Base-by-base conservation (phyloP, 2,113 vertebrate genomes). In the Seriola rivoliana region DNA sequence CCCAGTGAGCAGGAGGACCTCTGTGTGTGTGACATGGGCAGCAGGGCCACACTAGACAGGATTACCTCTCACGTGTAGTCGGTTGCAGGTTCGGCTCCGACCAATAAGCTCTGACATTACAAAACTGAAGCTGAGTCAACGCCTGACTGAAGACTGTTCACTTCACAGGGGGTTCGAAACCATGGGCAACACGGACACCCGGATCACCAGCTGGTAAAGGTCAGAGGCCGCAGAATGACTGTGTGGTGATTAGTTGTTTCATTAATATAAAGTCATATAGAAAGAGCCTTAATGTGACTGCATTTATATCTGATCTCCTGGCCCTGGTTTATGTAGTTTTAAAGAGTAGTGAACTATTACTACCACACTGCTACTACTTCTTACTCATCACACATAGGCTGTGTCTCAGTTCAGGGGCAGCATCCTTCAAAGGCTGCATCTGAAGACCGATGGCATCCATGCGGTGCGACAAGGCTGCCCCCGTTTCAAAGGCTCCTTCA, bases 21-120 rank as follows among this genome's bases (percentile, higher is more conserved):
- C 32, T 66, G 70, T 78, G 29, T 29, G 21, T 5, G 32, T 52
- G 77, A 67, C 36, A 19, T 25, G 48, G 48, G 72, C 55, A 32
- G 38, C 52, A 55, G 57, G 50, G 65, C 82, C 67, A 32, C 25
- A 44, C 36, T 19, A 71, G 32, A 78, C 67, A 71, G 79, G 89
- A 91, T 93, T 93, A 92, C 1, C 0, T 1, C 78, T 88, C 89
- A 93, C 85, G 60, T 88, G 90, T 75, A 85, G 36, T 46, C 79
- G 44, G 59, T 69, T 69, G 74, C 60, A 50, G 76, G 29, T 55
- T 68, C 21, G 50, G 32, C 54, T 78, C 21, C 77, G 25, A 62
- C 52, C 76, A 84, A 7, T 69, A 50, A 81, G 54, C 65, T 80
- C 70, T 23, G 2, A 65, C 11, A 66, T 85, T 82, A 74, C 75